Base-by-base conservation (phyloP, 2,113 vertebrate species). In the Alces alces region DNA sequence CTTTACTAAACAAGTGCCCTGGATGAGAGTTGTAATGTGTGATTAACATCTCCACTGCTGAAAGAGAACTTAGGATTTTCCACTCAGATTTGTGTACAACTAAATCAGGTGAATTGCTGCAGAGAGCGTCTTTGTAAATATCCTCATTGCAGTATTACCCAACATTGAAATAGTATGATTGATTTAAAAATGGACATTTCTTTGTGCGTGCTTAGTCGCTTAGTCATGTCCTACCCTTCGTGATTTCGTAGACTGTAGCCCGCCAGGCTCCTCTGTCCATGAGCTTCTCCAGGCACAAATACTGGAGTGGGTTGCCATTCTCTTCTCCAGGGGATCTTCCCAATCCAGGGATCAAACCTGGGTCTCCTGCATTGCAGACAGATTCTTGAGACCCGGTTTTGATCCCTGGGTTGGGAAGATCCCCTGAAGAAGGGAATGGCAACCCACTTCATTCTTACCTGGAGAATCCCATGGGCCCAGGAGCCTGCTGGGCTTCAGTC, bases 101-200 rank as follows among this genome's bases (percentile, higher is more conserved):
- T 27, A 30, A 73, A 73, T 90, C 61, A 73, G 17, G 60, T 39
- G n/a, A 78, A 64, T 92, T 76, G 10, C 54, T 87, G 14, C 58
- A 79, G 50, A 91, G 27, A 58, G 28, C 6, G 15, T 90, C 82
- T 45, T 92, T 93, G 36, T 82, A 93, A 73, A 93, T 79, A 76
- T 85, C 50, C 39, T 58, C 70, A n/a, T 91, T 47, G 28, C 13
- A 83, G 2, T 60, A 25, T 55, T 86, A 64, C 78, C 43, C n/a
- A 60, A 33, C 15, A 25, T 66, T 3, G 2, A 89, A 70, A 23
- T 82, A 66, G 66, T 50, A 95, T 33, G 17, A 73, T 36, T 96
- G 79, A 70, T 92, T 96, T 25, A 36, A 88, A 90, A 61, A 76
- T 80, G 39, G 39, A 43, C 70, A 79, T 97, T 95, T 91, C 58